phyloP scores from a whole-genome alignment of 2,797 vertebrate genomes.

The Allochrocebus solatus region DNA sequence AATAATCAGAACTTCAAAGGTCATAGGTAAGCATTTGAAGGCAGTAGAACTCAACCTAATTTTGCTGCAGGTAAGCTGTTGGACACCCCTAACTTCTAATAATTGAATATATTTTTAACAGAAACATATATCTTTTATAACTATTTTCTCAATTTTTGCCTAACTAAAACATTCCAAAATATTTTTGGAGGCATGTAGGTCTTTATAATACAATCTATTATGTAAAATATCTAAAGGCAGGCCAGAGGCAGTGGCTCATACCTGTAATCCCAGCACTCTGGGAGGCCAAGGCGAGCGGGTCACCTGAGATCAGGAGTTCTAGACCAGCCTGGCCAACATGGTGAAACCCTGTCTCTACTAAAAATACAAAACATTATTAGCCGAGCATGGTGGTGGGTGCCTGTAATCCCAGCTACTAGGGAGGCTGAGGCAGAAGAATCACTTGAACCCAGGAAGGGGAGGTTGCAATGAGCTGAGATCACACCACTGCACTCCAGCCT shows the following conservation, averaged over 20 bases:
- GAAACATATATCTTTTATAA: neutral
- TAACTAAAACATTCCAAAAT: neutral
- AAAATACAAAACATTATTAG: neutral
- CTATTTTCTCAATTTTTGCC: neutral
- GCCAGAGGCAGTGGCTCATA: neutral
- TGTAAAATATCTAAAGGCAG: neutral
- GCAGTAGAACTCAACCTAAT: neutral
- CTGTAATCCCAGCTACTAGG: neutral
- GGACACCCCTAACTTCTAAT: neutral
- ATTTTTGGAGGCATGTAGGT: neutral
- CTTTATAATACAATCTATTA: neutral
- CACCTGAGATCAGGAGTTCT: neutral
- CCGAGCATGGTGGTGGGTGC: fast-evolving
- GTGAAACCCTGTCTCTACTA: neutral
- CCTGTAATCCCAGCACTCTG: neutral
- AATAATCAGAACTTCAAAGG: neutral
- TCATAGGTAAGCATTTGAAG: neutral
- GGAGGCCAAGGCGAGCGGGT: neutral
- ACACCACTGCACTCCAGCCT: neutral
- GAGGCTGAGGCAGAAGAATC: neutral
- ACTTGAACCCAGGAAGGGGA: neutral
- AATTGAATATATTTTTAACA: neutral
- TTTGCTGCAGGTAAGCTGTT: neutral
- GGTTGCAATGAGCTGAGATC: neutral
- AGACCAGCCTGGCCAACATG: neutral